Evolutionary conservation across 2,113 vertebrate species (phyloP), one percentile per base, ranked within the genome.

Genomic region (Anolis carolinensis): DNA sequence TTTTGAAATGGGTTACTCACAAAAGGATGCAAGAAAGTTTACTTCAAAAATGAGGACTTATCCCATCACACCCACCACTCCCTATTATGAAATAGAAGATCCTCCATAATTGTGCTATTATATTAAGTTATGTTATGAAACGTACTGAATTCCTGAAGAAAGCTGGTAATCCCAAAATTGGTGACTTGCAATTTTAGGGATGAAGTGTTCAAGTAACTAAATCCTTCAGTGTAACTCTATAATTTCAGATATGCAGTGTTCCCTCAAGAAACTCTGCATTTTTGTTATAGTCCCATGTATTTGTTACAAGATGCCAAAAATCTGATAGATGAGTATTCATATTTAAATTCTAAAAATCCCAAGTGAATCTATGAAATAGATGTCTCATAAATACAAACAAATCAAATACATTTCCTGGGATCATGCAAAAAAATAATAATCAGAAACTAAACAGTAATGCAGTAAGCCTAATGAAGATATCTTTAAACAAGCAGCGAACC

Each of bases 81-180:
- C 39, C 23, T 7, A 20, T 73, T 36, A 62, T 73, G 32, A 83
- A 72, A 72, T 27, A 27, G 23, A 73, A 73, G 11, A 72, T 83
- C 44, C 23, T 73, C n/a, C 50, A 59, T 39, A 83, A 83, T 59
- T 83, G 30, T 25, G 34, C 36, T 82, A 72, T 72, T 72, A 72
- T 59, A 71, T 59, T 59, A 52, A 50, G 11, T 72, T 72, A 25
- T 18, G 23, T 72, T 82, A 39, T 83, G 81, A 59, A 73, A 73
- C 39, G 59, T 23, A 3, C 50, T 32, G 20, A 68, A 73, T 72
- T 83, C 81, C 70, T 73, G 34, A 83, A 36, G 14, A 59, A 73
- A 83, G 70, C 14, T 59, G 70, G 81, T 83, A 83, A 83, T 83
- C 70, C 34, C 50, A 83, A 59, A 73, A 83, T 52, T 68, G 44